Evolutionary conservation across 2,113 vertebrate species (phyloP), one percentile per base, ranked within the genome.

Genomic region (Caretta caretta): DNA sequence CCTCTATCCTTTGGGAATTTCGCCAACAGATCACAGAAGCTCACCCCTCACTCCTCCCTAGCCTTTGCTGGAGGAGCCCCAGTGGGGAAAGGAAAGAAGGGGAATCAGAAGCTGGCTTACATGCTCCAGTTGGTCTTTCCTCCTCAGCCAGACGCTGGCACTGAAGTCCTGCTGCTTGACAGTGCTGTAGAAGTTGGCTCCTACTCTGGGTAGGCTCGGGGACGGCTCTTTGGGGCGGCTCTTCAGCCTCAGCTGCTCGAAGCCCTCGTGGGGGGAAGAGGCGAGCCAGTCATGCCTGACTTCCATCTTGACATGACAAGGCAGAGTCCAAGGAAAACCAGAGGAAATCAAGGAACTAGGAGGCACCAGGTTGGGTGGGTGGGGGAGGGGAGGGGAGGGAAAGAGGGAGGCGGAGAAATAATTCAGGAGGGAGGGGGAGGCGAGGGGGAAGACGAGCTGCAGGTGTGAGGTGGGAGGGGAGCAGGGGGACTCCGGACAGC

Each of bases 141-240:
- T 98, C 90, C 99, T 98, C 91, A 99, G 99, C 99, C 99, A 99
- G 95, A 99, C 98, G 92, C 99, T 98, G 97, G 99, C 99, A 85
- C 99, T 99, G 97, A 99, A 99, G 97, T 99, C 99, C 96, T 99
- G 99, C 98, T 99, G 99, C 97, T 99, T 99, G 97, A 99, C 99
- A 10, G 99, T 96, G 93, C 98, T 99, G 98, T 99, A 99, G 94
- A 99, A 95, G 97, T 99, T 98, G 85, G 97, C 98, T 92, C 98
- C 98, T 92, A 98, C 95, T 95, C 98, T 98, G 97, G 97, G 96
- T 19, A 98, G 98, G 97, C 97, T 98, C 69, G 98, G 97, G 31
- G 98, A 96, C 65, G 98, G 97, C 69, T 98, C 98, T 92, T 96
- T 97, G 91, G 97, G 97, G 98, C 96, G 97, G 98, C 95, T 98